These are phyloP conservation scores for Meghimatium bilineatum DNA, from an alignment of 2,888 invertebrate genomes.

Conservation along the genomic window DNA sequence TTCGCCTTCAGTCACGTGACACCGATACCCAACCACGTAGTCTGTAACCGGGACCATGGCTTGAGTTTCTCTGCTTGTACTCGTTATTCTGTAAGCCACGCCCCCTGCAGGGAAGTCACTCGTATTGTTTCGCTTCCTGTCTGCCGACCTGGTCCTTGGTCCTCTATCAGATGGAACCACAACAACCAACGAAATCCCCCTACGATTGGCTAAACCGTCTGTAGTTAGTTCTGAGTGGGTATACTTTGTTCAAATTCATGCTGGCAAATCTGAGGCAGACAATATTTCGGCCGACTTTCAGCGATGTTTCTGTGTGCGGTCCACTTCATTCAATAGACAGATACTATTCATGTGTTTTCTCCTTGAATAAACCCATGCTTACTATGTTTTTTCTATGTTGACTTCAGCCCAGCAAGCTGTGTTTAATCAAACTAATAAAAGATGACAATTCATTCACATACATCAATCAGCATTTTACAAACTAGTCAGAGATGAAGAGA, in stretches of 20 bases:
- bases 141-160: background rate
- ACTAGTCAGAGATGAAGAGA: too few relatives aligned
- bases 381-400: too few relatives aligned
- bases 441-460: too few relatives aligned
- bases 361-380: background rate
- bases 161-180: background rate
- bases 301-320: background rate
- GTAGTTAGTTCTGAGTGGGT: background rate
- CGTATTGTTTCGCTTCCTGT: conserved; percentile 28
- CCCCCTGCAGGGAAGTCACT: conserved; percentile 35
- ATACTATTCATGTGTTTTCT: background rate
- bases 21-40: conserved; percentile 30
- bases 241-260: conserved; percentile 5
- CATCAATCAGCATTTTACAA: too few relatives aligned
- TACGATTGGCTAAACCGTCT: conserved; percentile 28
- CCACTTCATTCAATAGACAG: background rate
- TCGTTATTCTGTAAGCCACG: conserved; percentile 20
- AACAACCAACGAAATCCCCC: background rate
- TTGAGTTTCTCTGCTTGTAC: background rate
- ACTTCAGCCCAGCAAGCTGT: too few relatives aligned
- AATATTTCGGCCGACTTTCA: background rate
- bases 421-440: too few relatives aligned
- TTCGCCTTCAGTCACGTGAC: background rate
- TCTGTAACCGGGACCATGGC: background rate
- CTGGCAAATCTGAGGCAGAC: background rate